Evolutionary conservation across 2,797 vertebrate genomes (phyloP).

Genomic region (Miichthys miiuy): DNA sequence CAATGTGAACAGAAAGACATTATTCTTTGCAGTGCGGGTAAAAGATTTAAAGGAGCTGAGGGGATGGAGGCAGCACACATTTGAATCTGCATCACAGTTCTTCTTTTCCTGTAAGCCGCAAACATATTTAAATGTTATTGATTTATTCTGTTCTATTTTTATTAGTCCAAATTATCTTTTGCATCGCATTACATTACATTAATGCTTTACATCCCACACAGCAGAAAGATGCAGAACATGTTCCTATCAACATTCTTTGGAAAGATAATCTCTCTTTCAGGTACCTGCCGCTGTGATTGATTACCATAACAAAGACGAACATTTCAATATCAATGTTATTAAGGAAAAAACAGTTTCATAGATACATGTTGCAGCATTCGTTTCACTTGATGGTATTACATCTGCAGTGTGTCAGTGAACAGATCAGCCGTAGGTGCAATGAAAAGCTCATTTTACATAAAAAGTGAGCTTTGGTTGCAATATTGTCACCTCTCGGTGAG

Average conservation of each 20-base stretch:
- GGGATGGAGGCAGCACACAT: conserved; percentile 26
- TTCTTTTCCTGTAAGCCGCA: neutral
- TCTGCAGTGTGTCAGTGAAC: neutral
- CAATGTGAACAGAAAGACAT: conserved; percentile 26
- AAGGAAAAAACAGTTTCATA: neutral
- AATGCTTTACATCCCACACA: neutral
- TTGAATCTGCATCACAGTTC: conserved; percentile 15
- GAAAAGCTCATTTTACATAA: neutral
- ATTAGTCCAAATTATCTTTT: conserved; percentile 4
- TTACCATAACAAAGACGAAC: neutral
- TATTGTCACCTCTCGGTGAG: neutral
- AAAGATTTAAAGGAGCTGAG: conserved; percentile 27
- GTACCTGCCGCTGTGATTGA: conserved; percentile 13
- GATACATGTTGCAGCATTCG: neutral
- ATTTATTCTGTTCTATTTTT: neutral
- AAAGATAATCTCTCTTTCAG: neutral
- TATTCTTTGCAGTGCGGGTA: conserved; percentile 30
- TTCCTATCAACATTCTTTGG: neutral
- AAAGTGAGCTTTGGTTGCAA: neutral
- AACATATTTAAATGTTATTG: neutral
- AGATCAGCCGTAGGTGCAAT: neutral
- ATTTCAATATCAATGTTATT: neutral
- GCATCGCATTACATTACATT: neutral
- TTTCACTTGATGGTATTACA: neutral
- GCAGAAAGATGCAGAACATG: no score